Evolutionary conservation across 2,113 vertebrate species (phyloP), one percentile per base, ranked within the genome.

Genomic region (Clarias macrocephalus): DNA sequence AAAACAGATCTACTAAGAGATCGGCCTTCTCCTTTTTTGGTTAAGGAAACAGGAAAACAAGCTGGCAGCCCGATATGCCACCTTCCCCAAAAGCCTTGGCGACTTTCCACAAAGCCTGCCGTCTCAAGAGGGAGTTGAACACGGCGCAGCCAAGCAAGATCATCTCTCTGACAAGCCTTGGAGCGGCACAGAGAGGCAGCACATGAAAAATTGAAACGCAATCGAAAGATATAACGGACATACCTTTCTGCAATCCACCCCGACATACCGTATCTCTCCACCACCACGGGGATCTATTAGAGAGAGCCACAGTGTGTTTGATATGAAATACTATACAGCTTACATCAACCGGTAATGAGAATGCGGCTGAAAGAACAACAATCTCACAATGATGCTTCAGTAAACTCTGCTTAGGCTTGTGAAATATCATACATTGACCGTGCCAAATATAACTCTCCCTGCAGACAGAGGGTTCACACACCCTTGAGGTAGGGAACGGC

Each of bases 161-260:
- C 57, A 93, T 94, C 92, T 91, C 88, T 94, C 90, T 94, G 93
- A 94, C 92, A 93, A 92, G 91, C 88, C 91, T 87, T 28, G 63
- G 86, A 85, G 92, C 92, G 89, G 90, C 90, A 48, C 48, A 91
- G 91, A 91, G 88, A 79, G 90, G 91, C 88, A 85, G 87, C 75
- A 85, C 91, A 93, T 93, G 80, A 92, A 92, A 80, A 94, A 90
- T 86, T 90, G 91, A 86, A 92, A 87, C 88, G 92, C 79, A 90
- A 93, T 91, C 68, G 77, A 90, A 91, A 83, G 57, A 90, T 86
- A 90, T 57, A 83, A 62, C 19, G 10, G 23, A 3, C n/a, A 48
- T 8, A 48, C 75, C 72, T 68, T 62, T 80, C 70, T 80, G 84
- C 88, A 80, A 91, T 90, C 88, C 86, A 85, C 87, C 54, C 66